Base-by-base conservation (phyloP, 2,888 invertebrate genomes). In the Hartigia nigra region DNA sequence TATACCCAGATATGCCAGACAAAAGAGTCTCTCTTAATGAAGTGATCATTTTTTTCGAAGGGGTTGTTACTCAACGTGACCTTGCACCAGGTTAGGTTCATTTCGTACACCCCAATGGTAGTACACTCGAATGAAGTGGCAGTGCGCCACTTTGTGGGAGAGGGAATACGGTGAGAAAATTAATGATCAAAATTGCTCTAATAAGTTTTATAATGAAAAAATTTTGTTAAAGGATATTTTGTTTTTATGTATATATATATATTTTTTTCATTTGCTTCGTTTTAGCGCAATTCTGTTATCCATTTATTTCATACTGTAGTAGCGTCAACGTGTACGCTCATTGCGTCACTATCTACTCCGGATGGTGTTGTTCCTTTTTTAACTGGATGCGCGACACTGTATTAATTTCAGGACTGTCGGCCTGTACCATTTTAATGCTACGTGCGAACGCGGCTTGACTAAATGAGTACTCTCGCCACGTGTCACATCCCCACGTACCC, bases 21-120 rank as follows among this genome's bases (percentile, higher is more conserved):
- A 72, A 72, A 72, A 76, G 74, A 78, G 37, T 14, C 39, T 5
- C 80, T 78, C 74, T 34, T 80, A 80, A 83, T 77, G 79, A 79
- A 77, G 78, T 76, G 80, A 81, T 82, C 77, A 76, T 76, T 77
- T 39, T 75, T 69, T 69, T 55, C 14, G 5, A 14, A 55, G 5
- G 23, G 39, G 39, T 55, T 55, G 23, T 2, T 23, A 23, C 1
- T 55, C 39, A 5, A 55, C 39, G 39, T 55, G 39, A 55, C 39
- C 39, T 55, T 55, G 39, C 39, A 23, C 39, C 39, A 9, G 39
- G 39, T 9, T 23, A 5, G 23, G 39, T 5, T 55, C 39, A 55
- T 23, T 14, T 2, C 39, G 23, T 55, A 14, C 5, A 2, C 5
- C 39, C 23, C 9, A 23, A 23, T 39, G 39, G 39, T 14, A 23